Conservation (phyloP, 2,113 vertebrate species). For the Labrus mixtus region DNA sequence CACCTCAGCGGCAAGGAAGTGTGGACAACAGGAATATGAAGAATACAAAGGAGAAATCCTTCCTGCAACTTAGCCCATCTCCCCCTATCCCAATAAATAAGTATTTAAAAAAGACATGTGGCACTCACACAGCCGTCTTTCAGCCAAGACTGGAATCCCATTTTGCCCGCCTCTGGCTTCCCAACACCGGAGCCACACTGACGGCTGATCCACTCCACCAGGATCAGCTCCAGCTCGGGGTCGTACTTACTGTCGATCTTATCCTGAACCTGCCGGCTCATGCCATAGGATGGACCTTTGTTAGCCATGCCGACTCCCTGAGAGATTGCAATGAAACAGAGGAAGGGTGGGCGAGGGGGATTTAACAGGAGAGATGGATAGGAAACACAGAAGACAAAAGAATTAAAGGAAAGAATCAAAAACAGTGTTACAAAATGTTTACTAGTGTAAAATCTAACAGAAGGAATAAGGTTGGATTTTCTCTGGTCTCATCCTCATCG, state of each 20-base stretch:
- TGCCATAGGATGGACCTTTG: constrained; percentile 94
- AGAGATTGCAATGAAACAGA: neutral
- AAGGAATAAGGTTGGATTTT: no score
- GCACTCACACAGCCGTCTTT: constrained; percentile 95
- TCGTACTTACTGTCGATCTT: constrained; percentile 99
- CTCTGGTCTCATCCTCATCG: no score
- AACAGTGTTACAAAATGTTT: no score
- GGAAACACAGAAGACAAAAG: neutral
- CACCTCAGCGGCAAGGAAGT: no score
- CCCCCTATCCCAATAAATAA: no score
- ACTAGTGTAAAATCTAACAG: no score
- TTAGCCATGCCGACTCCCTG: constrained; percentile 91
- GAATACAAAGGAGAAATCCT: no score
- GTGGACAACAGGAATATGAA: no score
- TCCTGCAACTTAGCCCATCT: no score
- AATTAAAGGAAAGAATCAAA: no score
- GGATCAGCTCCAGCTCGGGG: constrained; percentile 90
- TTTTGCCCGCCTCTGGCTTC: constrained; percentile 88
- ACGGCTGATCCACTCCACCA: constrained; percentile 92
- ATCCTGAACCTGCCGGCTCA: constrained; percentile 95
- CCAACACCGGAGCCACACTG: constrained; percentile 89
- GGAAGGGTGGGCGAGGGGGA: no score
- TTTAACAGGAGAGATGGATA: neutral
- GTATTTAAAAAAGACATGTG: neutral
- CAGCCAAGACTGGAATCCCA: constrained; percentile 96